Evolutionary conservation across 2,797 vertebrate genomes (phyloP), one percentile per base, ranked within the genome.

Genomic region (Notolepis coatsorum): DNA sequence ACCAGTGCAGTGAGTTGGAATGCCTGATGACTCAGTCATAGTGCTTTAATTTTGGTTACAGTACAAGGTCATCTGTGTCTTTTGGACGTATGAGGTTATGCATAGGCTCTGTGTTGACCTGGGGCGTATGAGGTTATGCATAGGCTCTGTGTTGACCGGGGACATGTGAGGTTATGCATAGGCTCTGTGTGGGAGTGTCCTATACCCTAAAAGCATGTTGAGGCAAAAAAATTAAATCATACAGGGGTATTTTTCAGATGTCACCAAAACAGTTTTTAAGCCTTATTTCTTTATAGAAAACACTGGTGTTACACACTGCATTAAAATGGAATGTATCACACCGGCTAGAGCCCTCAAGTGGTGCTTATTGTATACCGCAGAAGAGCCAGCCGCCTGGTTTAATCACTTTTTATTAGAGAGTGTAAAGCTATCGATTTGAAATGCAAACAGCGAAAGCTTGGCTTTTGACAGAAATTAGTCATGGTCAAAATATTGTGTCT

Each of bases 281-380:
- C 72, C 63, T 70, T 48, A 53, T 72, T 77, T 80, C 46, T 68
- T 18, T 25, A 42, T 10, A 27, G 18, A 21, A 53, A 79, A 24
- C 28, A 63, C n/a, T 56, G 48, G 30, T 56, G 60, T n/a, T n/a
- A n/a, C n/a, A n/a, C 23, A 63, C 49, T 50, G 55, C n/a, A n/a
- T n/a, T n/a, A n/a, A n/a, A n/a, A n/a, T n/a, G n/a, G n/a, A n/a
- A n/a, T n/a, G n/a, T 65, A 51, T 68, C 65, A 50, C 45, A 65
- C n/a, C n/a, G n/a, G n/a, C 2, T 71, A 54, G 60, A 7, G 57
- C 70, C 84, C 75, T 72, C 91, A 82, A 17, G 31, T 81, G 88
- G 84, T 66, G 42, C 2, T 2, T 57, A 31, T 59, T 38, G 43
- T 35, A 20, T 64, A 72, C 54, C 84, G 64, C 71, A 81, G 58